Evolutionary conservation across 2,113 vertebrate species (phyloP), one percentile per base, ranked within the genome.

Genomic region (Microcebus tavaratra): DNA sequence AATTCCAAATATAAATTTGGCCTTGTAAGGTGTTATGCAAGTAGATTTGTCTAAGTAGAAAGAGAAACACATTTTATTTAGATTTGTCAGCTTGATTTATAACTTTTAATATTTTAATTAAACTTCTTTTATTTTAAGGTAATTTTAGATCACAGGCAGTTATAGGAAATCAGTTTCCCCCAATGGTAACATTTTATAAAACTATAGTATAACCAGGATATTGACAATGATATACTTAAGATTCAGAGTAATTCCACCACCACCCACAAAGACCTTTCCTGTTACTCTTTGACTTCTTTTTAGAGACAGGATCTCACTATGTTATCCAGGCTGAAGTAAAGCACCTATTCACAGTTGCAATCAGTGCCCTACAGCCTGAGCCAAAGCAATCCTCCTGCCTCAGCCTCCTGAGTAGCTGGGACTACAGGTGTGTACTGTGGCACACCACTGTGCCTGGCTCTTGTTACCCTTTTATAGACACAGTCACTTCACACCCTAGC

Each of bases 31-130:
- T 36, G 18, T 57, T n/a, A 45, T 57, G 6, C 14, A 81, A 75
- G 15, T 67, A 6, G 34, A 75, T 55, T 15, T 57, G 36, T 18
- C 86, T 80, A 36, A 81, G 27, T 27, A 53, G 29, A 15, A 53
- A 34, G 48, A 82, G 29, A 34, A 61, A 80, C 36, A 36, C 31
- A 65, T 87, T 87, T 73, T 61, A 86, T n/a, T 68, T 78, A 85
- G 17, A 79, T 65, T 48, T 81, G 10, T 65, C 17, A 36, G n/a
- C 31, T 18, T 72, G 17, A 81, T 82, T 95, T 65, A 39, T 67
- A 95, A 45, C 36, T 84, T 90, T 81, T 65, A 83, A 65, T 73
- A 90, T 84, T 85, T 87, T 65, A 57, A 55, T 73, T 75, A 80
- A 81, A 45, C 29, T 18, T 72, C 59, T 39, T 27, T 61, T n/a